Evolutionary conservation across 2,888 invertebrate genomes (phyloP), one percentile per base, ranked within the genome.

Genomic region (Bugulina stolonifera): DNA sequence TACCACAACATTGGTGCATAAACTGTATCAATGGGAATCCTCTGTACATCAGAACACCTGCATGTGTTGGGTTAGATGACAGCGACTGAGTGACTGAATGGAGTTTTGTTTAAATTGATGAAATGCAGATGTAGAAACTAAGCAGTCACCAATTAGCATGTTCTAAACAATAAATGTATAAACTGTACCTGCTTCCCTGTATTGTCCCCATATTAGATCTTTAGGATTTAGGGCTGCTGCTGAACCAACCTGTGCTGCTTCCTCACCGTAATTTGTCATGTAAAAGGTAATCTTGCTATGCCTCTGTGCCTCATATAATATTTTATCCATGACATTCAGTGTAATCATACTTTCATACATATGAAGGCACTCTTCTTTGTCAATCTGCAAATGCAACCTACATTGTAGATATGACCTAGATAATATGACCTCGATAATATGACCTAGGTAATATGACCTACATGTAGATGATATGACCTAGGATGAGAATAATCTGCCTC

Each of bases 281-380:
- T 99, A 99, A 86, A 99, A 99, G 0, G 97, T 97, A 79, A 99
- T 98, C 73, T 99, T 89, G 0, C 99, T 96, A 86, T 97, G 96
- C 82, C 90, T 82, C 84, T 96, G 96, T 72, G 96, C 95, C 85
- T 99, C 98, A 78, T 98, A 99, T 72, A 99, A 84, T 79, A 99
- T 93, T 81, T 92, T 91, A 83, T 99, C 99, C 93, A 99, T 92
- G 23, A 92, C 90, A 80, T 91, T 93, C 14, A 98, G 85, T 72
- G 91, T 87, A 0, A 91, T 88, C 99, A 99, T 99, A 72, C 91
- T 90, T 79, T 90, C 90, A 85, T 97, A 98, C 93, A 98, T 95
- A 86, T 93, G 91, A 2, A 91, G 81, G 23, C 94, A 85, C 1
- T 87, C 87, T 1, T 90, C 89, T 75, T 89, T 87, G 72, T 89